These are phyloP conservation scores for Eilema sororculum DNA, from an alignment of 2,888 invertebrate species.

Conservation along the genomic window DNA sequence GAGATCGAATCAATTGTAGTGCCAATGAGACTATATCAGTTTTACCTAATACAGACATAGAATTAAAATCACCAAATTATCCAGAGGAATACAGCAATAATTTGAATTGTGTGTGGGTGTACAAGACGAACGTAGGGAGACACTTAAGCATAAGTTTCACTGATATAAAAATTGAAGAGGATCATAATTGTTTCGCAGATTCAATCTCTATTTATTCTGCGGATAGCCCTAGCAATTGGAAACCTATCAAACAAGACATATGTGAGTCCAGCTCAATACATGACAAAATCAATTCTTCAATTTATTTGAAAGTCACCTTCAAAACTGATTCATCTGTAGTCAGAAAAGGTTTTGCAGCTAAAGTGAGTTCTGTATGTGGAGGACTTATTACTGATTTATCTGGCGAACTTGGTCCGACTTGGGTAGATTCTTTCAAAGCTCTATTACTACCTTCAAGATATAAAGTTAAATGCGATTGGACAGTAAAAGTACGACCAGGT, in stretches of 20 bases:
- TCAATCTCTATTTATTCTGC: slow-evolving; percentile 88
- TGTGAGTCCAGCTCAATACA: slow-evolving; percentile 82
- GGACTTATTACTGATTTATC: slow-evolving; percentile 87
- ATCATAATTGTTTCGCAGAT: slow-evolving; percentile 87
- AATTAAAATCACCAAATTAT: slow-evolving; percentile 92
- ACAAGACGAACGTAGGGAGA: slow-evolving; percentile 87
- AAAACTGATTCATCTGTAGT: slow-evolving; percentile 88
- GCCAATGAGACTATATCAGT: slow-evolving; percentile 66
- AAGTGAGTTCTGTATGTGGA: slow-evolving; percentile 89
- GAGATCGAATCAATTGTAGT: slow-evolving; percentile 69
- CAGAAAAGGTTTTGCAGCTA: slow-evolving; percentile 90
- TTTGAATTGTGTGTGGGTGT: slow-evolving; percentile 91
- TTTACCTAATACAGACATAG: slow-evolving; percentile 46
- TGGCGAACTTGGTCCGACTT: slow-evolving; percentile 81
- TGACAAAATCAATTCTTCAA: slow-evolving; percentile 68
- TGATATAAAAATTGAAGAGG: slow-evolving; percentile 88
- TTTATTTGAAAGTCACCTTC: slow-evolving; percentile 90
- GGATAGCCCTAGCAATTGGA: slow-evolving; percentile 82
- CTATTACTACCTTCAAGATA: not conserved
- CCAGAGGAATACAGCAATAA: slow-evolving; percentile 89
- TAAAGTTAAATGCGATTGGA: slow-evolving; percentile 89
- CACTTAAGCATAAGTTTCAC: slow-evolving; percentile 88
- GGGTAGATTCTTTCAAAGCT: slow-evolving; percentile 48
- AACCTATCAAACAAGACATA: slow-evolving; percentile 77
- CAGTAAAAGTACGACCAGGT: slow-evolving; percentile 91